Percentiles rank a stretch among this genome's conserved stretches.
phyloP scores from a whole-genome alignment of 2,797 vertebrate species.

The Darevskia nairensis region DNA sequence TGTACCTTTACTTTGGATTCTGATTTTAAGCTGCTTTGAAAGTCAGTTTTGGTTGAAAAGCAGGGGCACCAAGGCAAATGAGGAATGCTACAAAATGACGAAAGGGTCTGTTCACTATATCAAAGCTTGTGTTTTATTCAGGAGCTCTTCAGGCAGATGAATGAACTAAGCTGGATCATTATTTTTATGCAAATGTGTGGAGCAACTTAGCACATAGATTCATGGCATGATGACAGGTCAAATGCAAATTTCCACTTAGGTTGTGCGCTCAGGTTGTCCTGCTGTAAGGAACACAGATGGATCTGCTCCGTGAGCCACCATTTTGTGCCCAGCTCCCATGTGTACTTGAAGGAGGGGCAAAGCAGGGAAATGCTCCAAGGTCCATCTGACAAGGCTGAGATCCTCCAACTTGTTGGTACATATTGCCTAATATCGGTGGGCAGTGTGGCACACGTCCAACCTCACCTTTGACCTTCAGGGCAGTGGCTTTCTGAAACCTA shows the following conservation, averaged over 20 bases:
- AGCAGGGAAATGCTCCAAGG: background rate
- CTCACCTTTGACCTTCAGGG: background rate
- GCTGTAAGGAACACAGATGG: too few relatives aligned
- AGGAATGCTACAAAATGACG: background rate
- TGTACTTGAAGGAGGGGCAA: too few relatives aligned
- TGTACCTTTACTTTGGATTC: background rate
- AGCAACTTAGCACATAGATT: background rate
- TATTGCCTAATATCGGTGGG: background rate
- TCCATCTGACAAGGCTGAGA: background rate
- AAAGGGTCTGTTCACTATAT: background rate
- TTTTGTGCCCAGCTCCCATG: too few relatives aligned
- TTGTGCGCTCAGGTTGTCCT: too few relatives aligned
- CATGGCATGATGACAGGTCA: background rate
- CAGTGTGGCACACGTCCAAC: background rate
- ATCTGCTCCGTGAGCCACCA: too few relatives aligned
- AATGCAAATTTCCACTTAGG: too few relatives aligned
- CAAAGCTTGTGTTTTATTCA: background rate
- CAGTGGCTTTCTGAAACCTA: background rate
- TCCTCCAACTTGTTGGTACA: background rate
- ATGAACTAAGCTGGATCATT: background rate
- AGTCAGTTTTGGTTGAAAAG: background rate
- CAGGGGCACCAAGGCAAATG: background rate
- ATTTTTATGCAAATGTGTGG: background rate
- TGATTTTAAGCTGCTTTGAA: background rate
- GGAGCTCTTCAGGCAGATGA: background rate